Conservation (phyloP, 2,113 vertebrate genomes). For the Cynoglossus semilaevis region DNA sequence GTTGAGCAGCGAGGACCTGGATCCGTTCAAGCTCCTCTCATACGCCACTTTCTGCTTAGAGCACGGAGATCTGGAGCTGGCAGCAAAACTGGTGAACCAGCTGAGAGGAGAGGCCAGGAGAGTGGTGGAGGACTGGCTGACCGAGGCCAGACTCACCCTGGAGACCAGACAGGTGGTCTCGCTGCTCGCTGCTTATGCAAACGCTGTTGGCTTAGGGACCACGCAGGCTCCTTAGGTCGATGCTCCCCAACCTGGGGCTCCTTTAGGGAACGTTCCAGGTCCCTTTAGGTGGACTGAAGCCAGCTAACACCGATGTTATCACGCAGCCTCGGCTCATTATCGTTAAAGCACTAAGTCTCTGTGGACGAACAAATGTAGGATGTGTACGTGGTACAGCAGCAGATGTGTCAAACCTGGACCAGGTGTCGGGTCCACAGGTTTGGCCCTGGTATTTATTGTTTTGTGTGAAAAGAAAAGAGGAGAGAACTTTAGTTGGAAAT, state of each 20-base stretch:
- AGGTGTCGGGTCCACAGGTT: slow-evolving; percentile 2
- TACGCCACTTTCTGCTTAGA: slow-evolving; percentile 93
- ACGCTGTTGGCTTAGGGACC: slow-evolving; percentile 89
- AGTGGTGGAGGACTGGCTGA: slow-evolving; percentile 92
- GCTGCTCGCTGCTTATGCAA: slow-evolving; percentile 90
- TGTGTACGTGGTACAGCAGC: background rate
- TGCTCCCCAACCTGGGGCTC: background rate
- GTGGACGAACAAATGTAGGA: slow-evolving; percentile 9
- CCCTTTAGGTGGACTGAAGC: slow-evolving; percentile 8
- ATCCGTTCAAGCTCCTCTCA: slow-evolving; percentile 88
- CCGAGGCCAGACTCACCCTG: slow-evolving; percentile 87
- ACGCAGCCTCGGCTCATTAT: background rate
- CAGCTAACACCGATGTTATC: background rate
- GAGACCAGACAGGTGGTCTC: slow-evolving; percentile 91
- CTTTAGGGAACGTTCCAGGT: background rate
- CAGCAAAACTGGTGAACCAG: slow-evolving; percentile 94
- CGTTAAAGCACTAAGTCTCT: slow-evolving; percentile 30
- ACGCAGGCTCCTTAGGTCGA: slow-evolving; percentile 76
- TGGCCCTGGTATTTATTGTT: slow-evolving; percentile 26
- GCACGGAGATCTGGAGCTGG: slow-evolving; percentile 91
- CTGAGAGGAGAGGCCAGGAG: slow-evolving; percentile 87
- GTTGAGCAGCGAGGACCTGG: slow-evolving; percentile 81
- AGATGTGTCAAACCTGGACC: background rate
- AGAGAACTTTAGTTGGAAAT: slow-evolving; percentile 25
- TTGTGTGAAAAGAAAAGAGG: slow-evolving; percentile 7